These are phyloP conservation scores for Hemibagrus guttatus DNA, from an alignment of 2,797 vertebrate genomes.

Conservation along the genomic window DNA sequence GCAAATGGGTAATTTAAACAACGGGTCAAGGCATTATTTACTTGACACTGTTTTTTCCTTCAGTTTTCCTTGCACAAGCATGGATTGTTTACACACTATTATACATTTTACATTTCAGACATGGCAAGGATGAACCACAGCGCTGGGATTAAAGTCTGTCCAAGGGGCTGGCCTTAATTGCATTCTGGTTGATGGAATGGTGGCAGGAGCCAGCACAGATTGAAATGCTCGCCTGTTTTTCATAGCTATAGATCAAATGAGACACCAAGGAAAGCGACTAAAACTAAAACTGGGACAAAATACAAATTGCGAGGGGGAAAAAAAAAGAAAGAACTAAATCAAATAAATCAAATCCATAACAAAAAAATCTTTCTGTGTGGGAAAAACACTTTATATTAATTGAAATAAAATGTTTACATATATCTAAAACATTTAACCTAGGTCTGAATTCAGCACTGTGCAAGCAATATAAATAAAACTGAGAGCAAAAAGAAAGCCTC, in stretches of 20 bases:
- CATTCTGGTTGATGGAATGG: conserved; percentile 21
- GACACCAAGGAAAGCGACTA: neutral
- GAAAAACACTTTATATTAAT: neutral
- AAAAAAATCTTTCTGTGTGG: neutral
- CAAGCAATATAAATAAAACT: conserved; percentile 4
- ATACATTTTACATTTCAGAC: conserved; percentile 6
- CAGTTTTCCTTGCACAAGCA: neutral
- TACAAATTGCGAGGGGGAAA: neutral
- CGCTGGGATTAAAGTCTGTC: conserved; percentile 2
- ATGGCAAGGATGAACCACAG: conserved; percentile 5
- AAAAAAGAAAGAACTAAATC: no score
- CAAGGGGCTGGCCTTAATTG: conserved; percentile 9
- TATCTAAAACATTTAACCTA: conserved; percentile 1
- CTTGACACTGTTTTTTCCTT: neutral
- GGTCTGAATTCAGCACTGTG: neutral
- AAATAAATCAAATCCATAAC: neutral
- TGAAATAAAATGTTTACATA: neutral
- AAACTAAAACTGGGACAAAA: neutral
- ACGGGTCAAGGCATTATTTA: neutral
- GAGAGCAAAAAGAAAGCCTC: neutral
- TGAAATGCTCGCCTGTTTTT: conserved; percentile 1
- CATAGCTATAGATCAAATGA: neutral
- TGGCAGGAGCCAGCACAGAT: conserved; percentile 3
- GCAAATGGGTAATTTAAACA: neutral
- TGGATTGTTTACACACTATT: neutral